Conservation (phyloP, 2,888 invertebrate genomes). For the Cinara cedri region DNA sequence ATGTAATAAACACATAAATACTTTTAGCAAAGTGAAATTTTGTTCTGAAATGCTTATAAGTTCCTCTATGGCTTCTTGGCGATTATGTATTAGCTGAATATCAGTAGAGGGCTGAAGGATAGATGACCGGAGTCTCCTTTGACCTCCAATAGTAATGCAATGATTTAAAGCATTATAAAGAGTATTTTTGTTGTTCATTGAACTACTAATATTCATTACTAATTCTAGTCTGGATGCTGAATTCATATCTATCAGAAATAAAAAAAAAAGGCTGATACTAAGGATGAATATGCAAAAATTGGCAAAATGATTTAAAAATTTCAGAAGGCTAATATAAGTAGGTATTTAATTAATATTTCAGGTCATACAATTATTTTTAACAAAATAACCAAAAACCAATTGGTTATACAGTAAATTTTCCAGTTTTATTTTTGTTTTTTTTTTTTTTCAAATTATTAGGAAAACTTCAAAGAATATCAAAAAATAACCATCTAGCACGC, state of each 20-base stretch:
- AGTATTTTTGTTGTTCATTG: constrained; percentile 63
- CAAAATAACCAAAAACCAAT: too few species aligned
- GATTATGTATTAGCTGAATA: constrained; percentile 70
- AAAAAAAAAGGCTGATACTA: too few species aligned
- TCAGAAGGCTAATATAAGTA: too few species aligned
- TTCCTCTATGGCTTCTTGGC: constrained; percentile 79
- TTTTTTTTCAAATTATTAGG: too few species aligned
- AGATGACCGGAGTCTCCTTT: constrained; percentile 77
- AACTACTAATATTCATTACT: constrained; percentile 63
- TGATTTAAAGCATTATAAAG: constrained; percentile 73
- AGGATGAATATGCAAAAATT: too few species aligned
- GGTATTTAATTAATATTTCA: too few species aligned
- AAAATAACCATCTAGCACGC: too few species aligned
- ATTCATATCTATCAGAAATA: constrained; percentile 71
- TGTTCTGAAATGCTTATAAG: constrained; percentile 71
- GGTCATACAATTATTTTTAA: too few species aligned
- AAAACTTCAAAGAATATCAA: too few species aligned
- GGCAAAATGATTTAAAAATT: too few species aligned
- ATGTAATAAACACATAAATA: constrained; percentile 62
- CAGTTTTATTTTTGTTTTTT: too few species aligned
- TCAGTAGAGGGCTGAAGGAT: constrained; percentile 81
- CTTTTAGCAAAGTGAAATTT: constrained; percentile 67
- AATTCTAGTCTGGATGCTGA: constrained; percentile 80
- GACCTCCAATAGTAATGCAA: constrained; percentile 77
- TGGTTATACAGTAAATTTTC: too few species aligned